Conservation (phyloP, 2,113 vertebrate genomes). For the Motacilla tschutschensis region DNA sequence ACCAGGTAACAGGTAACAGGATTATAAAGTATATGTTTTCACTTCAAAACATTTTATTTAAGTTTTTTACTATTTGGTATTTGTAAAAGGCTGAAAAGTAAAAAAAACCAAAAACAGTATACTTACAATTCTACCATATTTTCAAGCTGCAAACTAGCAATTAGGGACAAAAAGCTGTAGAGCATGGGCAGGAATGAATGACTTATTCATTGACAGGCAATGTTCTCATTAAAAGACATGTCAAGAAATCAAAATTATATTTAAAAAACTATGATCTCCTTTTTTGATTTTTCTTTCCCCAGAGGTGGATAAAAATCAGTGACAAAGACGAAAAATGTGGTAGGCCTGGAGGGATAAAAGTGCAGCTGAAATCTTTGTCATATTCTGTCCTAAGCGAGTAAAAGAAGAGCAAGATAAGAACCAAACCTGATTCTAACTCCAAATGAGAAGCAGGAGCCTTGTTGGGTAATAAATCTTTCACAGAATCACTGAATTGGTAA, state of each 20-base stretch:
- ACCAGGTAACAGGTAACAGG: neutral
- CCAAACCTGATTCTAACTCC: neutral
- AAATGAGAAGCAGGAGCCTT: neutral
- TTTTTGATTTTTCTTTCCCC: neutral
- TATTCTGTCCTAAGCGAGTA: neutral
- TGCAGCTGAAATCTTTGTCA: neutral
- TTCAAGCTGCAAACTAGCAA: neutral
- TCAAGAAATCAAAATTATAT: neutral
- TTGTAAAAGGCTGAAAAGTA: neutral
- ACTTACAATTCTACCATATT: neutral
- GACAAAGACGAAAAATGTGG: neutral
- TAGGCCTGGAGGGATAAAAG: neutral
- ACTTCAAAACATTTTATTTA: neutral
- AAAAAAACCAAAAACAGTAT: neutral
- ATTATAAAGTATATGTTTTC: neutral
- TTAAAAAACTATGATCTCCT: neutral
- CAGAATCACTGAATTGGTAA: neutral
- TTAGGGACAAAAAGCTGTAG: neutral
- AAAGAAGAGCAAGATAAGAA: neutral
- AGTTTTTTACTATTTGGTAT: neutral
- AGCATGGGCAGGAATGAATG: fast-evolving
- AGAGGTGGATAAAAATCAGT: neutral
- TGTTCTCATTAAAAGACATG: neutral
- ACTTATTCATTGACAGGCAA: neutral
- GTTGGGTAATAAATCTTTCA: neutral